Base-by-base conservation (phyloP, 2,797 vertebrate genomes). In the Spinus pinus region DNA sequence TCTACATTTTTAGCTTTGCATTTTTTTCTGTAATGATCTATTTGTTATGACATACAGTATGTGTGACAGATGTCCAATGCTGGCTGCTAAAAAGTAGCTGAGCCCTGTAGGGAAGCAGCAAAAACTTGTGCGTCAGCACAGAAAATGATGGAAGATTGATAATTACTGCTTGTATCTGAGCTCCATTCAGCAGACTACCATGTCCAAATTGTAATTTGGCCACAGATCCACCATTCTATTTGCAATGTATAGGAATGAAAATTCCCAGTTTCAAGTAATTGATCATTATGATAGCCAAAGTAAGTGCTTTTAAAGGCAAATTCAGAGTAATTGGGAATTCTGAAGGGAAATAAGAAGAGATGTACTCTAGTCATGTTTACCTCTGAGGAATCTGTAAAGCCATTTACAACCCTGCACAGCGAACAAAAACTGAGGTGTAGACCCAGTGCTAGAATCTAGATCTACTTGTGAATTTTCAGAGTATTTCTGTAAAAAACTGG, bases 41-140 rank as follows among this genome's bases (percentile, higher is more conserved):
- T 97, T 97, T 97, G 96, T 96, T 97, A 95, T 97, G 95, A 97
- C 97, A 96, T 94, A 93, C 96, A 97, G 96, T 95, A 96, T 96
- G 96, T 89, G 94, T 96, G 96, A 97, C 96, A 96, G 84, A 95
- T 96, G 97, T 94, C 90, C 86, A 93, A 96, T 86, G 96, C 94
- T 97, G 91, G 95, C 96, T 93, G 79, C 92, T 96, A 95, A 96
- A 97, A 97, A 88, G 94, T 92, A 96, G 75, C 84, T 91, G 90
- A 81, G 69, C 90, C 90, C 94, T 96, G 80, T 92, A 96, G 96
- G 95, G 96, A 95, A 94, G 89, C 90, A 93, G 92, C 69, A 94
- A 94, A 94, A 96, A 96, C 88, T 93, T 94, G 88, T 87, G 85
- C 33, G 54, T 96, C 93, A 95, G 93, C 93, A 93, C 50, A 83